These are phyloP conservation scores for Chelonia mydas DNA, from an alignment of 2,797 vertebrate genomes.

Conservation along the genomic window DNA sequence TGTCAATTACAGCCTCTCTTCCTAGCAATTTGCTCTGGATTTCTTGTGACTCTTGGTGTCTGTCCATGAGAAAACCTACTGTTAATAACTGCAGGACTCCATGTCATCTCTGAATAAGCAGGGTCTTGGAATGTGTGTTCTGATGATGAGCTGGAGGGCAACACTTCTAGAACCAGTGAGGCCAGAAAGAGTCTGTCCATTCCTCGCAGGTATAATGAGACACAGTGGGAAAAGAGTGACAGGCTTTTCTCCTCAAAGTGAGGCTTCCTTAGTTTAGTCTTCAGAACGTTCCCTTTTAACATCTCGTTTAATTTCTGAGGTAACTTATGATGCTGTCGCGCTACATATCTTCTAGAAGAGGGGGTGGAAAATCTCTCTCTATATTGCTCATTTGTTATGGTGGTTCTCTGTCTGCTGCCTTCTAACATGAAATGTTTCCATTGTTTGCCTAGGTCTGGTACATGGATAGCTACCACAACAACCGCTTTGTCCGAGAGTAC, in stretches of 20 bases:
- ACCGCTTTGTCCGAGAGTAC: constrained; percentile 96
- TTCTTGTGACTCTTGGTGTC: background rate
- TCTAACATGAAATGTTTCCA: background rate
- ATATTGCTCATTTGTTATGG: background rate
- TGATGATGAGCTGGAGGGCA: no score
- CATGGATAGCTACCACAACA: constrained; percentile 99
- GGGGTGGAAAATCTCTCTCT: background rate
- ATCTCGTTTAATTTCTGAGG: background rate
- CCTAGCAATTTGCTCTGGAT: background rate
- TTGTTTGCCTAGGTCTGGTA: constrained; percentile 90
- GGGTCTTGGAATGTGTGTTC: background rate
- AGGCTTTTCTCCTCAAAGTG: background rate
- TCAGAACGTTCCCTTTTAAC: background rate
- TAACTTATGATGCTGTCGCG: no score
- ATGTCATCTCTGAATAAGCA: background rate
- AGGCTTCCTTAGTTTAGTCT: no score
- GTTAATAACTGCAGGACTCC: background rate
- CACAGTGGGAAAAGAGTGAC: no score
- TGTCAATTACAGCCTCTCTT: no score
- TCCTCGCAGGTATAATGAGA: background rate
- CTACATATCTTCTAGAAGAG: background rate
- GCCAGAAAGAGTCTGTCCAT: background rate
- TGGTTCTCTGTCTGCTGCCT: background rate
- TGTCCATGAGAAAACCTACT: background rate
- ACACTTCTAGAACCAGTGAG: background rate